phyloP scores from a whole-genome alignment of 2,888 invertebrate genomes.

The Oscheius myriophilus region DNA sequence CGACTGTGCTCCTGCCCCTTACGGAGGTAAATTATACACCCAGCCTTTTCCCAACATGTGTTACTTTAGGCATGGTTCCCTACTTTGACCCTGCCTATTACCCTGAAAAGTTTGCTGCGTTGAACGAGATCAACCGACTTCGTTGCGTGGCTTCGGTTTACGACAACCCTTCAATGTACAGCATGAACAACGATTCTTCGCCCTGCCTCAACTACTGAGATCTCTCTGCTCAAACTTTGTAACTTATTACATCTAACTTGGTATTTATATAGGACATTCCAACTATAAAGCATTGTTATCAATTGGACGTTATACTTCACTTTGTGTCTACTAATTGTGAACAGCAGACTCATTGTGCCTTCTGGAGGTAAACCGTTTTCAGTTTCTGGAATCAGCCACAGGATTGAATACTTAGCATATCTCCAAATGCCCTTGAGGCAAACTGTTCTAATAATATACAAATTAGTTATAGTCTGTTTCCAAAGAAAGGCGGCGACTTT shows the following conservation, averaged over 20 bases:
- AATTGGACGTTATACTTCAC: too few relatives aligned
- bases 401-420: too few relatives aligned
- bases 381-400: too few relatives aligned
- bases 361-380: too few relatives aligned
- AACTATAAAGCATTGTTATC: too few relatives aligned
- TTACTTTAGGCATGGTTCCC: constrained; percentile 50
- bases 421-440: too few relatives aligned
- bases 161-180: constrained; percentile 58
- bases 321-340: too few relatives aligned
- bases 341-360: too few relatives aligned
- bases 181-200: constrained; percentile 50
- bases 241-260: background rate
- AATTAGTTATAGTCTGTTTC: too few relatives aligned
- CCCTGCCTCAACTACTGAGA: constrained; percentile 51
- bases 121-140: constrained; percentile 55
- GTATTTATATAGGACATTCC: too few relatives aligned
- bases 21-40: constrained; percentile 40
- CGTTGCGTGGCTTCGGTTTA: constrained; percentile 57
- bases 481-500: too few relatives aligned
- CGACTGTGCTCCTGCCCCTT: constrained; percentile 61
- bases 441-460: too few relatives aligned
- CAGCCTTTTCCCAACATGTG: background rate
- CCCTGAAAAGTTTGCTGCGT: constrained; percentile 53
- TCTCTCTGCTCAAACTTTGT: constrained; percentile 9
- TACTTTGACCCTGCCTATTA: constrained; percentile 65